These are phyloP conservation scores for Gadus chalcogrammus DNA, from an alignment of 2,113 vertebrate species.

Conservation along the genomic window DNA sequence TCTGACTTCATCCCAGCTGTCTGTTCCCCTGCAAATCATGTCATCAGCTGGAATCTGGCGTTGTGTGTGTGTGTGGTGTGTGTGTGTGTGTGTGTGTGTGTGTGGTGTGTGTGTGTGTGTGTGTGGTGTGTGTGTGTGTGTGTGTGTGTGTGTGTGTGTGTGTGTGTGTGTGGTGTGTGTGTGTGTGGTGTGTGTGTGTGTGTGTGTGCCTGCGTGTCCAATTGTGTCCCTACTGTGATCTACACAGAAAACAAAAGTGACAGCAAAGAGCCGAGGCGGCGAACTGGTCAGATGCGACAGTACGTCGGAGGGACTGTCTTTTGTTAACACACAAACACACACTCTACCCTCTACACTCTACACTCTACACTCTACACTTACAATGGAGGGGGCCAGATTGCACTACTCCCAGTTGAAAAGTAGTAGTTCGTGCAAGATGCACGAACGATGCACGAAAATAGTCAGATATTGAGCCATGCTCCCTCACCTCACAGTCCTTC, in stretches of 20 bases:
- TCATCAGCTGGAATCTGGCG: slow-evolving; percentile 46
- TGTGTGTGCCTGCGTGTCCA: neutral
- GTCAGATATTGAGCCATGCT: neutral
- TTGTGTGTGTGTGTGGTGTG: neutral
- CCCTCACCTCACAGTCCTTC: slow-evolving; percentile 88
- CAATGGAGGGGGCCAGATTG: neutral
- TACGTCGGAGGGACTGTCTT: slow-evolving; percentile 13
- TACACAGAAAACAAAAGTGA: slow-evolving; percentile 32
- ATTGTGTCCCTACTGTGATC: slow-evolving; percentile 41
- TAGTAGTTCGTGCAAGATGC: too few relatives aligned
- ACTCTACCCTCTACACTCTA: too few relatives aligned
- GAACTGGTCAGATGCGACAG: slow-evolving; percentile 25
- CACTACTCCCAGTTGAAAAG: too few relatives aligned
- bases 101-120: too few relatives aligned
- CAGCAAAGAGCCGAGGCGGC: slow-evolving; percentile 38
- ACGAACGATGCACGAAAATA: neutral
- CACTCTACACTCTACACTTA: slow-evolving; percentile 8
- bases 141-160: neutral
- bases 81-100: slow-evolving; percentile 41
- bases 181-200: too few relatives aligned
- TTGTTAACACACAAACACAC: too few relatives aligned
- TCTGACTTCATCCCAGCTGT: slow-evolving; percentile 22
- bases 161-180: slow-evolving; percentile 20
- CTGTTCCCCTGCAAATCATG: slow-evolving; percentile 33
- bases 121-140: neutral